Percentiles rank a stretch among this genome's conserved stretches.
phyloP scores from a whole-genome alignment of 2,888 invertebrate genomes.

The Oxystoma pomonae region DNA sequence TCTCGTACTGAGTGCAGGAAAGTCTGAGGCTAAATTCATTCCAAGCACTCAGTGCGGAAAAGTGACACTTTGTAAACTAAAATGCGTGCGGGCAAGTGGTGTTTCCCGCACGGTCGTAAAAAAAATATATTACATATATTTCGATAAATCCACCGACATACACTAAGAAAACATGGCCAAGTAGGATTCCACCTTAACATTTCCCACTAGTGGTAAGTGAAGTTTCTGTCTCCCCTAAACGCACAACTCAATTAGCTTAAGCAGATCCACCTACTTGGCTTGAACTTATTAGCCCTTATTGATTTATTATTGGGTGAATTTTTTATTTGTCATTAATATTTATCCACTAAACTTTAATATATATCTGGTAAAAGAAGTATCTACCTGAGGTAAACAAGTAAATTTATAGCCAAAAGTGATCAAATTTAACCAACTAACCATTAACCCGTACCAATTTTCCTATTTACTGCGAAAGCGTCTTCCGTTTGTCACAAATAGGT shows the following conservation, averaged over 20 bases:
- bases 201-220: not conserved
- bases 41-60: no score
- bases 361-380: not conserved
- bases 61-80: no score
- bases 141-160: no score
- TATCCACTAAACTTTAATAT: not conserved
- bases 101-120: no score
- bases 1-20: no score
- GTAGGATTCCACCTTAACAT: not conserved
- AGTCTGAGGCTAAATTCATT: no score
- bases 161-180: not conserved
- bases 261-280: not conserved
- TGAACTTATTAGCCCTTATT: not conserved
- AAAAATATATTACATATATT: no score
- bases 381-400: not conserved
- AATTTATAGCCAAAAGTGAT: not conserved
- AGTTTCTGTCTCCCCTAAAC: not conserved
- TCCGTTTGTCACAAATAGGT: no score
- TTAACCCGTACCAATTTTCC: not conserved
- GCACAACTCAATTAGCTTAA: not conserved
- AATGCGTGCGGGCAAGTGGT: no score
- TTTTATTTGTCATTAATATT: not conserved
- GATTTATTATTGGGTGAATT: not conserved
- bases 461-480: not conserved
- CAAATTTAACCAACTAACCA: not conserved